Evolutionary conservation across 2,888 invertebrate genomes (phyloP).

Genomic region (Troides oblongomaculatus): DNA sequence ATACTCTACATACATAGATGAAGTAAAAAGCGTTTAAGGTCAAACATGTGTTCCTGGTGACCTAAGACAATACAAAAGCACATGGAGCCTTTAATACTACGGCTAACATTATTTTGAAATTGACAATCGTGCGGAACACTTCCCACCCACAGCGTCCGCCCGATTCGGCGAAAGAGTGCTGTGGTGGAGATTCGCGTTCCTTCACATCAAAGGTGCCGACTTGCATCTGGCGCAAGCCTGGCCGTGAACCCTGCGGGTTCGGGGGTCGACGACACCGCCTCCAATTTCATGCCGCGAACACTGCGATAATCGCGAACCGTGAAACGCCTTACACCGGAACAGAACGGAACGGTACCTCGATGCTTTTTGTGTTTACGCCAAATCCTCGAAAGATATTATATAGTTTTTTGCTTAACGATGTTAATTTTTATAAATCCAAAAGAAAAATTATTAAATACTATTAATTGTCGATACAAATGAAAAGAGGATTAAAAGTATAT

Average conservation of each 20-base stretch:
- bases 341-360: slow-evolving; percentile 27
- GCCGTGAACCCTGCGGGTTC: slow-evolving; percentile 62
- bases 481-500: too few relatives aligned
- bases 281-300: slow-evolving; percentile 57
- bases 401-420: too few relatives aligned
- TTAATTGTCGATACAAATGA: too few relatives aligned
- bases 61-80: neutral
- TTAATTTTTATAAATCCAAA: too few relatives aligned
- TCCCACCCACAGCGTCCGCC: slow-evolving; percentile 6
- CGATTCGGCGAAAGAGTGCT: slow-evolving; percentile 30
- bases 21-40: neutral
- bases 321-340: slow-evolving; percentile 29
- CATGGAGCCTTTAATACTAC: neutral
- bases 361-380: slow-evolving; percentile 6
- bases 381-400: neutral
- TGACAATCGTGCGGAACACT: neutral
- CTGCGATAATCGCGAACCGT: slow-evolving; percentile 51
- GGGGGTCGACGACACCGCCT: slow-evolving; percentile 44
- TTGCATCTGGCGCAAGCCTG: slow-evolving; percentile 52
- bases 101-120: neutral
- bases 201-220: slow-evolving; percentile 45
- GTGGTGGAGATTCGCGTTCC: slow-evolving; percentile 20
- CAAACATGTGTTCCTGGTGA: neutral
- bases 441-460: too few relatives aligned
- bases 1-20: too few relatives aligned